Conservation (phyloP, 2,113 vertebrate genomes). For the Sphaerodactylus townsendi region DNA sequence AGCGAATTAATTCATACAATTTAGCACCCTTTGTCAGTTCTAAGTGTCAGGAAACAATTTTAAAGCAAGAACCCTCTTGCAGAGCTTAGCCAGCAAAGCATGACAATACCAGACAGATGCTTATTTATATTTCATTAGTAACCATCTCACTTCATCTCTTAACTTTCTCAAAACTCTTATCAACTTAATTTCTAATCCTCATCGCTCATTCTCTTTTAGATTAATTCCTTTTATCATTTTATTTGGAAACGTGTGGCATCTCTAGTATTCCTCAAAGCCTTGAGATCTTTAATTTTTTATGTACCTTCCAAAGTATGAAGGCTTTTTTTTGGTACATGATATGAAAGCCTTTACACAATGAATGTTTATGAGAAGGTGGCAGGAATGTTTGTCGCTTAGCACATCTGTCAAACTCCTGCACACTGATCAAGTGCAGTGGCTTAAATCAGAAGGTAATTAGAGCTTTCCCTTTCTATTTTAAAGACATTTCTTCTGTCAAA, state of each 20-base stretch:
- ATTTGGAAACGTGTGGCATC: constrained; percentile 62
- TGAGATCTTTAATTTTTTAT: constrained; percentile 68
- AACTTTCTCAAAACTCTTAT: constrained; percentile 54
- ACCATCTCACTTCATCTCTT: constrained; percentile 31
- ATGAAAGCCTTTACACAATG: constrained; percentile 43
- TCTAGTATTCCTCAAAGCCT: constrained; percentile 62
- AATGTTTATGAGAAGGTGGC: constrained; percentile 47
- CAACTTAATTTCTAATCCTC: constrained; percentile 67
- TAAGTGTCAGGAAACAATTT: constrained; percentile 61
- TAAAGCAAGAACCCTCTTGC: constrained; percentile 49
- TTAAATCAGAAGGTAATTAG: constrained; percentile 66
- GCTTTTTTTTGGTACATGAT: constrained; percentile 21
- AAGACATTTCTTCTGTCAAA: constrained; percentile 37
- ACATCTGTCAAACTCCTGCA: constrained; percentile 39
- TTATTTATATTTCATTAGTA: constrained; percentile 50
- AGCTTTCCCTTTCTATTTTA: constrained; percentile 42
- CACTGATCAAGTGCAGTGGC: constrained; percentile 56
- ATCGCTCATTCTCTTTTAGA: constrained; percentile 73
- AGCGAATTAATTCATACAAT: constrained; percentile 62
- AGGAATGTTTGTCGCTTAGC: constrained; percentile 51
- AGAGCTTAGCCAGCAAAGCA: constrained; percentile 30
- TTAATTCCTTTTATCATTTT: constrained; percentile 71
- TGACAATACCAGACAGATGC: constrained; percentile 8
- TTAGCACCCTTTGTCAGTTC: constrained; percentile 65
- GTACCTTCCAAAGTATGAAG: constrained; percentile 4